Base-by-base conservation (phyloP, 1,140 invertebrate genomes). In the Drosophila novamexicana region DNA sequence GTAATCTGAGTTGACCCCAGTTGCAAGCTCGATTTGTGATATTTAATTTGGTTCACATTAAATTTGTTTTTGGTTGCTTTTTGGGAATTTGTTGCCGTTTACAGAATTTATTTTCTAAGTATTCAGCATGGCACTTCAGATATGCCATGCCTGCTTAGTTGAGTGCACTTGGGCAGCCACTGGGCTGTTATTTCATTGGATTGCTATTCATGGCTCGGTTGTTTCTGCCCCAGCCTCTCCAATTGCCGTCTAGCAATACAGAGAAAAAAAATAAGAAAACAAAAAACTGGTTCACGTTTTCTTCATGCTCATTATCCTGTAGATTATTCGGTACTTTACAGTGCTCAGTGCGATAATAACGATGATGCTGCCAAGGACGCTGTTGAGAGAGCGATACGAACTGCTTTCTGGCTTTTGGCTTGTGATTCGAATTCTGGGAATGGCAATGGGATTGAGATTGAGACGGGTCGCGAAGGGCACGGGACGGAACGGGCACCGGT, bases 321-420 rank as follows among this genome's bases (percentile, higher is more conserved):
- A 85, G 82, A 85, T 85, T 85, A 85, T 85, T 85, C 83, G 83
- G 83, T 85, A 76, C 82, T 85, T 86, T 88, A 73, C 67, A 82
- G 75, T 80, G 71, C 84, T 86, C 82, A 85, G 71, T 86, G 79
- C 83, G 79, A 85, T 86, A 86, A 81, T 85, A 85, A 85, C 82
- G 83, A 73, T 69, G 82, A 75, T 81, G 73, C 64, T 67, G 59
- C 49, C 81, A 81, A 85, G 78, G 82, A 85, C 75, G n/a, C 37
- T 54, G 34, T 57, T 64, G 44, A 58, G 59, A 50, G 61, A 66
- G 42, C 57, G 22, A 29, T 32, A 40, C 40, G 40, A 71, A 57
- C 18, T 54, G 16, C 22, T 57, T 65, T 14, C 75, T 72, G 37
- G 39, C 54, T 79, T 70, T 63, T 59, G 52, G 34, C 64, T 42